Percentiles rank a stretch among this genome's conserved stretches.
These are phyloP conservation scores for Acleris holmiana DNA, from an alignment of 2,888 invertebrate species.

Conservation along the genomic window DNA sequence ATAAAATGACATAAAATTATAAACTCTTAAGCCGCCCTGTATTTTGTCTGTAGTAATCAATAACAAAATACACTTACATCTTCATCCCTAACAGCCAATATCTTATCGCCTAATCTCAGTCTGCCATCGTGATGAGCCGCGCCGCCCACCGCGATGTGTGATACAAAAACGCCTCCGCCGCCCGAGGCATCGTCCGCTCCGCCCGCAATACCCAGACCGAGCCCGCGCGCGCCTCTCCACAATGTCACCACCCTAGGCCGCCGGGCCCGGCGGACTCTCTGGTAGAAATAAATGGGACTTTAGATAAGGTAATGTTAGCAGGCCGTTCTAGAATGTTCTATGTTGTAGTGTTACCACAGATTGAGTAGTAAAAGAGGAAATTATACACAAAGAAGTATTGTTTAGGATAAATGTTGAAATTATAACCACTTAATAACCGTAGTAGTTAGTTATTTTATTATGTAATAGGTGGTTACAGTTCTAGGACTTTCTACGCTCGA, in stretches of 20 bases:
- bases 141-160: constrained; percentile 78
- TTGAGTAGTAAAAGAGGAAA: too few species aligned
- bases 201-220: constrained; percentile 79
- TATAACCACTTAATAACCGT: too few species aligned
- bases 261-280: constrained; percentile 76
- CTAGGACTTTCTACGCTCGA: too few species aligned
- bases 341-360: too few species aligned
- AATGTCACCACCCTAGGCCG: constrained; percentile 74
- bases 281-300: constrained; percentile 40
- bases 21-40: too few species aligned
- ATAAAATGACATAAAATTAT: too few species aligned
- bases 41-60: too few species aligned
- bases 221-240: constrained; percentile 75
- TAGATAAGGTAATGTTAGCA: constrained; percentile 19
- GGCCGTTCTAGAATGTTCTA: background rate
- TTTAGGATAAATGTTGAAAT: too few species aligned
- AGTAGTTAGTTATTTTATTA: too few species aligned
- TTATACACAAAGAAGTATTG: too few species aligned
- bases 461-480: too few species aligned
- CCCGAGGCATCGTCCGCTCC: constrained; percentile 79
- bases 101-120: constrained; percentile 79
- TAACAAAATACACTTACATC: constrained; percentile 61
- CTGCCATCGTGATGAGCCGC: constrained; percentile 79
- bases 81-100: constrained; percentile 79
- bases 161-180: constrained; percentile 79